Conservation (phyloP, 2,888 invertebrate genomes). For the Amaurobius ferox region DNA sequence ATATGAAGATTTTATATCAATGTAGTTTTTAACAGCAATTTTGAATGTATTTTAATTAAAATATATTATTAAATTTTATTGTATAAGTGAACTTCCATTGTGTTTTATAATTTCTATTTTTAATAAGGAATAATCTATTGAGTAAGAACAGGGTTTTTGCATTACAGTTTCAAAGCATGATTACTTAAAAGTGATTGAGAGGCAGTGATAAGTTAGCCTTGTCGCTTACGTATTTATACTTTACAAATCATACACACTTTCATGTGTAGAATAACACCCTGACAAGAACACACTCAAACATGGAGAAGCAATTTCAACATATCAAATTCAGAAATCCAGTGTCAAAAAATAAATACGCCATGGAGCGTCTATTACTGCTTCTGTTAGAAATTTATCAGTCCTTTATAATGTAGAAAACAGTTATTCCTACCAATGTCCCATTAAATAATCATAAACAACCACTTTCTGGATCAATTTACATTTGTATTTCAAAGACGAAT, state of each 20-base stretch:
- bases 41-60: too few relatives aligned
- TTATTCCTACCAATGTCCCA: neutral
- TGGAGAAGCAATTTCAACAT: neutral
- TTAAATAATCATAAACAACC: neutral
- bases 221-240: slow-evolving; percentile 23
- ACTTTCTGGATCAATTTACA: too few relatives aligned
- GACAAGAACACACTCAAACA: slow-evolving; percentile 1
- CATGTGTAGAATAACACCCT: neutral
- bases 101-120: too few relatives aligned
- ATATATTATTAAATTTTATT: too few relatives aligned
- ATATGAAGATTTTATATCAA: too few relatives aligned
- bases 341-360: slow-evolving; percentile 2
- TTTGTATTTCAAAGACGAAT: too few relatives aligned
- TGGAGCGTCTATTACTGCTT: too few relatives aligned
- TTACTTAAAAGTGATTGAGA: neutral
- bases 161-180: neutral
- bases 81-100: too few relatives aligned
- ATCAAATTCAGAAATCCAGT: neutral
- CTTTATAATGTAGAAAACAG: neutral
- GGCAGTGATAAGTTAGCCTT: slow-evolving; percentile 68
- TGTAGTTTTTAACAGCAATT: too few relatives aligned
- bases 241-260: slow-evolving; percentile 3
- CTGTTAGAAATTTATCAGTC: too few relatives aligned
- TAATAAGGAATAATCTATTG: too few relatives aligned
- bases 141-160: neutral